Evolutionary conservation across 2,113 vertebrate genomes (phyloP), one percentile per base, ranked within the genome.

Genomic region (Turnix velox): DNA sequence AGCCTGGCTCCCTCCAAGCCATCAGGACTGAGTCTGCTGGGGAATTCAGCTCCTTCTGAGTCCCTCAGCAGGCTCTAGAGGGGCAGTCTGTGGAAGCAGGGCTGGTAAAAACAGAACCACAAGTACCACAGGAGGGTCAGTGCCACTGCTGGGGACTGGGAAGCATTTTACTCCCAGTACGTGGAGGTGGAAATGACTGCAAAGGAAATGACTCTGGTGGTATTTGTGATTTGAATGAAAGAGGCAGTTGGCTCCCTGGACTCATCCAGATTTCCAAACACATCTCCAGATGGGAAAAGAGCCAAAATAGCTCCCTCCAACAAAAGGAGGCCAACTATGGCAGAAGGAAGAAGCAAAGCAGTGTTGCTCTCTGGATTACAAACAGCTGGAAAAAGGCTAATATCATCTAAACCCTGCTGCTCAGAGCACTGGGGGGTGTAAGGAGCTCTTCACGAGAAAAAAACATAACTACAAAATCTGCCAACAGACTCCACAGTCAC

Each of bases 371-470:
- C 68, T 87, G 48, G 74, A 78, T 78, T 74, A 71, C 49, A 49
- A 62, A 49, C 49, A 55, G 67, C 90, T 92, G 90, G 61, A n/a
- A 74, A 80, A 88, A 84, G 61, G 66, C 40, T 88, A 92, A 31
- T 87, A 90, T 57, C 48, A 65, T 57, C 84, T 92, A 92, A 87
- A 89, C 45, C 39, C 58, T 48, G 25, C 59, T 67, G 67, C 80
- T 80, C 45, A 10, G n/a, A 66, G 37, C 2, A 0, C 71, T 52
- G 69, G n/a, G 42, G 51, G 67, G 87, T 49, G 33, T 14, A 66
- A 95, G 54, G 11, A 92, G 63, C 48, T 85, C 71, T 93, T 94
- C 90, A 55, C 45, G 74, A 63, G 89, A 68, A 83, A 78, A 75
- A 94, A 72, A 45, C 49, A 1, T 18, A 46, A 46, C 52, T 68